Evolutionary conservation across 2,888 invertebrate species (phyloP).

Genomic region (Mesochorus sp.): DNA sequence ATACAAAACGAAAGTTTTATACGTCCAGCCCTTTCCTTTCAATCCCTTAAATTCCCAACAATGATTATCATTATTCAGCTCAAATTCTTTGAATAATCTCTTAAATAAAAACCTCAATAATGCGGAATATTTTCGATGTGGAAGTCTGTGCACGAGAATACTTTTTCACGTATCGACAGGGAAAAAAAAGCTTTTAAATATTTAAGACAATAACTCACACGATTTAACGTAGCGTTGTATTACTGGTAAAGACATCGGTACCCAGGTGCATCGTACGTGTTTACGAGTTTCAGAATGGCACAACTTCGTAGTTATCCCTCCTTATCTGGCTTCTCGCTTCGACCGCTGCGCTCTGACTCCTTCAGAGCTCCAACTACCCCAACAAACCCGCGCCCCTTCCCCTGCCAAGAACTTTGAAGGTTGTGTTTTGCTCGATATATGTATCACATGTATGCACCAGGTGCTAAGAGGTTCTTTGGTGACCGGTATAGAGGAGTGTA

Average conservation of each 20-base stretch:
- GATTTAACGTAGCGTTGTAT: constrained; percentile 70
- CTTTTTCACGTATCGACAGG: constrained; percentile 1
- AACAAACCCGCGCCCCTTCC: not conserved
- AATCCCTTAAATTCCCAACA: no score
- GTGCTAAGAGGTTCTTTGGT: constrained; percentile 63
- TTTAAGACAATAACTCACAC: constrained; percentile 73
- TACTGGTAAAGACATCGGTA: constrained; percentile 75
- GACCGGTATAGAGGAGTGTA: constrained; percentile 23
- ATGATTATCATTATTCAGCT: constrained; percentile 6
- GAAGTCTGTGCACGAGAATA: not conserved
- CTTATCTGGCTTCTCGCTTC: constrained; percentile 38
- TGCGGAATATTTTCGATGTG: no score
- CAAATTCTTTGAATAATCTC: no score
- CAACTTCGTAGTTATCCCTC: constrained; percentile 58
- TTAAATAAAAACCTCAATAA: no score
- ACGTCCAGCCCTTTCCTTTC: no score
- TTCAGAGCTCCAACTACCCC: constrained; percentile 4
- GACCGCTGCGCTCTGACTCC: constrained; percentile 13
- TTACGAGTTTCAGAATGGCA: constrained; percentile 76
- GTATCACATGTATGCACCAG: constrained; percentile 68
- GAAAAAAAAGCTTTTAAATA: constrained; percentile 67
- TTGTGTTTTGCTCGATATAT: constrained; percentile 73
- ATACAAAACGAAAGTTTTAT: no score
- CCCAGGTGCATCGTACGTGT: constrained; percentile 79
- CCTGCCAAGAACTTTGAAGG: constrained; percentile 71